A percentile compares a stretch with the other conserved stretches of the same genome.
Evolutionary conservation across 2,113 vertebrate species (phyloP).

Genomic region (Aythya baeri): DNA sequence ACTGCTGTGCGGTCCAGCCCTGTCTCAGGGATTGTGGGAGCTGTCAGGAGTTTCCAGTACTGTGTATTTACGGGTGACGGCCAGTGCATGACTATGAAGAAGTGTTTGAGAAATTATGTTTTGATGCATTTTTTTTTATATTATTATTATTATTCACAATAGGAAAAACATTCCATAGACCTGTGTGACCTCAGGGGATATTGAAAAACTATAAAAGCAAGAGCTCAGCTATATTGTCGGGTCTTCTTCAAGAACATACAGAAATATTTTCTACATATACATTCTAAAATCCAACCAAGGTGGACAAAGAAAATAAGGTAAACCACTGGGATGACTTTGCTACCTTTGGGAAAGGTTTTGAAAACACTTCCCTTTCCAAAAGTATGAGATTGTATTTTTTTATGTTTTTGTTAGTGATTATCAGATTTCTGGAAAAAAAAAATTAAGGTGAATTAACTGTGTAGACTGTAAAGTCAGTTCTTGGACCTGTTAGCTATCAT

Average conservation of each 20-base stretch:
- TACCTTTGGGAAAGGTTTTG: neutral
- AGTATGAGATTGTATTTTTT: neutral
- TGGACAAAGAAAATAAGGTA: constrained; percentile 1
- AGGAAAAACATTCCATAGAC: constrained; percentile 36
- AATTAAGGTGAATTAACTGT: neutral
- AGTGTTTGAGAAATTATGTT: neutral
- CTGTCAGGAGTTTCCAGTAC: constrained; percentile 3
- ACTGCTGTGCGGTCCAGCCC: neutral
- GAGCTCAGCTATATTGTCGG: constrained; percentile 7
- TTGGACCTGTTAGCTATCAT: constrained; percentile 9
- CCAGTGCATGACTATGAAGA: neutral
- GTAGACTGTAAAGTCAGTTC: neutral
- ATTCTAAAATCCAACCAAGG: neutral
- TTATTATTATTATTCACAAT: constrained; percentile 20
- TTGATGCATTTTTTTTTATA: neutral
- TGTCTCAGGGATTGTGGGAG: neutral
- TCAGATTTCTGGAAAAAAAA: neutral
- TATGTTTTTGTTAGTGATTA: neutral
- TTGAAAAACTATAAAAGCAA: constrained; percentile 46
- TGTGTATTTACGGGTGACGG: neutral
- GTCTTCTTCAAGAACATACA: neutral
- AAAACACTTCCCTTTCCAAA: neutral
- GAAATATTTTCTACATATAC: constrained; percentile 11
- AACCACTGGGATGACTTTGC: neutral
- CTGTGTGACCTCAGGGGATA: neutral